A percentile compares a stretch with the other conserved stretches of the same genome.
phyloP scores from a whole-genome alignment of 2,797 vertebrate species.

The Catharus ustulatus region DNA sequence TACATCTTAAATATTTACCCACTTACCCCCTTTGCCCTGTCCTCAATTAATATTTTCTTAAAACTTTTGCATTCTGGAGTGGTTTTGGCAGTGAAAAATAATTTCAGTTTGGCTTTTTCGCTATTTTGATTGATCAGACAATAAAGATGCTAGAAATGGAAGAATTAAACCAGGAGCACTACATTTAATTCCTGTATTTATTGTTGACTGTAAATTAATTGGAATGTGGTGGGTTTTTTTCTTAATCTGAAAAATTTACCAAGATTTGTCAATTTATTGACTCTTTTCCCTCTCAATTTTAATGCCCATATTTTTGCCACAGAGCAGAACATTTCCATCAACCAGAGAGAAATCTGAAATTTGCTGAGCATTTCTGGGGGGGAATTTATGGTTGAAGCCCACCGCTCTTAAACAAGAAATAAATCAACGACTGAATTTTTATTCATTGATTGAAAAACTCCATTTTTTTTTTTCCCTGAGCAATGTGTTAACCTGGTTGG shows the following conservation, averaged over 20 bases:
- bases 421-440: background rate
- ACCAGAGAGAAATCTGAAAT: background rate
- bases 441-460: background rate
- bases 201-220: background rate
- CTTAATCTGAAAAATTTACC: background rate
- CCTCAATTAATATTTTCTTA: background rate
- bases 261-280: background rate
- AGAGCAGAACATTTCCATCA: background rate
- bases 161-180: background rate
- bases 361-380: background rate
- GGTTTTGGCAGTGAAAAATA: background rate
- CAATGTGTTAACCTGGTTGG: background rate
- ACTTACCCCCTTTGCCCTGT: background rate
- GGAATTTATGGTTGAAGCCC: background rate
- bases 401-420: background rate
- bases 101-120: background rate
- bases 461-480: background rate
- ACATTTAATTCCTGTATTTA: background rate
- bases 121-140: background rate
- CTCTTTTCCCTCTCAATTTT: background rate
- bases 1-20: background rate
- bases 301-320: background rate
- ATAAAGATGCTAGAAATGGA: background rate
- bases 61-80: background rate
- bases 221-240: background rate